phyloP scores from a whole-genome alignment of 1,140 invertebrate species.

The Euura lappo region DNA sequence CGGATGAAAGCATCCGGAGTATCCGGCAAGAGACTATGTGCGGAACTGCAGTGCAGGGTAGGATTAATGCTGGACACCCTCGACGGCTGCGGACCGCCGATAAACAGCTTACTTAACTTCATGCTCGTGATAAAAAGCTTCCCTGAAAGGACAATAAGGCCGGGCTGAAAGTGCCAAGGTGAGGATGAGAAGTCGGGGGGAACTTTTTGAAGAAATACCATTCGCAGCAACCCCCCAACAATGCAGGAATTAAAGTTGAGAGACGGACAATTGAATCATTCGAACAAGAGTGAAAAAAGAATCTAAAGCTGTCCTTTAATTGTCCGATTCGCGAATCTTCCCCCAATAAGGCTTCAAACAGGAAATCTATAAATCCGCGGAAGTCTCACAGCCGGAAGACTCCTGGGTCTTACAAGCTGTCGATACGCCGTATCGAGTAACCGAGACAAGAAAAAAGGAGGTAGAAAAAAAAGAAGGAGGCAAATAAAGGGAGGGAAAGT shows the following conservation, averaged over 20 bases:
- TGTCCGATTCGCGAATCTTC: background rate
- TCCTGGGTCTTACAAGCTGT: background rate
- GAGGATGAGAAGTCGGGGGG: background rate
- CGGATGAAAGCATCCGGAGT: background rate
- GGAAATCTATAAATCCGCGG: background rate
- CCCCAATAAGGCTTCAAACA: background rate
- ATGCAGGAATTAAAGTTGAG: background rate
- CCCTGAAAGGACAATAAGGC: constrained; percentile 20
- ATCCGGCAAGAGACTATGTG: background rate
- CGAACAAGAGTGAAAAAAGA: background rate
- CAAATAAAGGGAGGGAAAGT: background rate
- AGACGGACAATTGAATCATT: background rate
- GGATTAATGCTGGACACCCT: constrained; percentile 3
- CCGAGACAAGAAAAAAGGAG: background rate
- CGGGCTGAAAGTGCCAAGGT: background rate
- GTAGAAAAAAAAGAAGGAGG: background rate
- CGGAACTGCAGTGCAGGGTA: background rate
- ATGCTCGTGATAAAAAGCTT: constrained; percentile 18
- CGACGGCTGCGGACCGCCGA: constrained; percentile 30
- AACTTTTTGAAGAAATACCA: background rate
- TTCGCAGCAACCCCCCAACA: background rate
- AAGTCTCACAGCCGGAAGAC: background rate
- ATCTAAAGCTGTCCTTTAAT: background rate
- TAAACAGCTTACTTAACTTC: constrained; percentile 45
- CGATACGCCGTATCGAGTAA: background rate